phyloP scores from a whole-genome alignment of 2,797 vertebrate species.

The Synanceia verrucosa region DNA sequence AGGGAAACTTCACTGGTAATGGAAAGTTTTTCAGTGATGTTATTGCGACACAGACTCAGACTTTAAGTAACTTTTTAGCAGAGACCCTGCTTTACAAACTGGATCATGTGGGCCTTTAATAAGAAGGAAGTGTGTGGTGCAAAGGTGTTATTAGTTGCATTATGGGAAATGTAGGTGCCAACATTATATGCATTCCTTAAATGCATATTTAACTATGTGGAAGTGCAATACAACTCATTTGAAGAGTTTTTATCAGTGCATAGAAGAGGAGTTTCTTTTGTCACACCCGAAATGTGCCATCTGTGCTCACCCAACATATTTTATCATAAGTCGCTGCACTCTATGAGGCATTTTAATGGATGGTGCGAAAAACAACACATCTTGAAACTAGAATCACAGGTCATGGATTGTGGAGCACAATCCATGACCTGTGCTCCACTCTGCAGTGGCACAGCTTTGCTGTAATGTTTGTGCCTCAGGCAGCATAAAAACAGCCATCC shows the following conservation, averaged over 20 bases:
- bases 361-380: not conserved
- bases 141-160: not conserved
- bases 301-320: not conserved
- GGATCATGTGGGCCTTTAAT: not conserved
- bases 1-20: not conserved
- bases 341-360: not conserved
- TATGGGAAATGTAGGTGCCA: not conserved
- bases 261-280: not conserved
- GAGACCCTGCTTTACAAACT: not conserved
- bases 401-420: no score
- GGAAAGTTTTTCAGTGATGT: no score
- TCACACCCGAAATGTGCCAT: slow-evolving; percentile 3
- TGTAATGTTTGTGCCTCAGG: not conserved
- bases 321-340: not conserved
- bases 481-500: not conserved
- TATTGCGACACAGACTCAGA: no score
- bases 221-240: not conserved
- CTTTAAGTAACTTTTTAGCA: not conserved
- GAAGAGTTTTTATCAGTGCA: not conserved
- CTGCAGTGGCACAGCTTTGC: not conserved
- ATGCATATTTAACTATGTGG: not conserved
- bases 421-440: no score
- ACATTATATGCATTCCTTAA: no score
- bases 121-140: no score
- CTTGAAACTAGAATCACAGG: no score